phyloP scores from a whole-genome alignment of 2,888 invertebrate genomes.

The Bombyx huttoni region DNA sequence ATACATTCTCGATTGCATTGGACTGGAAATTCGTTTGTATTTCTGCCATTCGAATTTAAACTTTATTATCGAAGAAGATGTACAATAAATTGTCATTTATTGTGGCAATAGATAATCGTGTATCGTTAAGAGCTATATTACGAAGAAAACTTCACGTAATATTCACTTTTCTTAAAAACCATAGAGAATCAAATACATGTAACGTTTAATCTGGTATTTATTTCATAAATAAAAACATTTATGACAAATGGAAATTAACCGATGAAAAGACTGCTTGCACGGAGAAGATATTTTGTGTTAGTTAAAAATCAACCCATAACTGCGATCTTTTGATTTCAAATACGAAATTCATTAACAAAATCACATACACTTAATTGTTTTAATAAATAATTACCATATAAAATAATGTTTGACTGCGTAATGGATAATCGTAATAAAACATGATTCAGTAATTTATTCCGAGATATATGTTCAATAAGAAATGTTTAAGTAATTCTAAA shows the following conservation, averaged over 20 bases:
- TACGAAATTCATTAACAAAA: background rate
- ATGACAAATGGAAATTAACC: conserved; percentile 7
- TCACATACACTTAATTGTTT: too few species aligned
- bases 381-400: too few species aligned
- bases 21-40: background rate
- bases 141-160: too few species aligned
- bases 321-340: background rate
- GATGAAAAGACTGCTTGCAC: conserved; percentile 46
- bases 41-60: background rate
- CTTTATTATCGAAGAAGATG: background rate
- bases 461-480: conserved; percentile 10
- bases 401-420: too few species aligned
- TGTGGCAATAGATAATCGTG: too few species aligned
- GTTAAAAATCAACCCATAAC: background rate
- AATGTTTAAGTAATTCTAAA: conserved; percentile 34
- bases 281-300: conserved; percentile 23
- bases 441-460: too few species aligned
- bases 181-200: too few species aligned
- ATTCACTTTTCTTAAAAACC: too few species aligned
- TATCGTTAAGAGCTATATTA: too few species aligned
- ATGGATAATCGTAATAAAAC: too few species aligned
- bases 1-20: conserved; percentile 6
- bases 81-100: background rate
- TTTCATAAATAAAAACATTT: background rate
- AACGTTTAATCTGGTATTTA: too few species aligned